phyloP scores from a whole-genome alignment of 2,113 vertebrate genomes.

The Stigmatopora argus region DNA sequence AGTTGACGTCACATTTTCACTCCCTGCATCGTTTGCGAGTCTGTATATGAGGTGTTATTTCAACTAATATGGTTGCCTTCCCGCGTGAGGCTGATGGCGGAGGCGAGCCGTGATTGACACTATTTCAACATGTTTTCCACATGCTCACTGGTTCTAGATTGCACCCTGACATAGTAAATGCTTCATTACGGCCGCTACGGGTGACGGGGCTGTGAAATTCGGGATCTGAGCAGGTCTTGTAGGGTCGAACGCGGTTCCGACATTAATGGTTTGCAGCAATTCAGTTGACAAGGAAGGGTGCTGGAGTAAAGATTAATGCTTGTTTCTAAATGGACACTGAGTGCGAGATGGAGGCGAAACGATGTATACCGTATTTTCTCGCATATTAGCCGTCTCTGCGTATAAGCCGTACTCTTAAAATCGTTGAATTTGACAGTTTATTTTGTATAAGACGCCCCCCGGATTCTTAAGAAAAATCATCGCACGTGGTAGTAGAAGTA shows the following conservation, averaged over 20 bases:
- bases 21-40: constrained; percentile 39
- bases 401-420: no score
- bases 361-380: background rate
- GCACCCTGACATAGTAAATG: constrained; percentile 50
- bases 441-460: no score
- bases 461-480: no score
- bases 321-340: constrained; percentile 21
- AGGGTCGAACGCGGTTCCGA: constrained; percentile 29
- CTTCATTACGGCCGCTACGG: constrained; percentile 51
- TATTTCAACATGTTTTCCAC: constrained; percentile 41
- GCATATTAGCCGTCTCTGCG: no score
- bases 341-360: constrained; percentile 15
- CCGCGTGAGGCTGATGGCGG: constrained; percentile 48
- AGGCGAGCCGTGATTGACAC: constrained; percentile 45
- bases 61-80: constrained; percentile 7
- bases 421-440: no score
- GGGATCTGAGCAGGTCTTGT: constrained; percentile 33
- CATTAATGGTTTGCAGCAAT: constrained; percentile 48
- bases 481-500: no score
- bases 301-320: constrained; percentile 44
- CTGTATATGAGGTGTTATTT: background rate
- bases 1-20: constrained; percentile 50
- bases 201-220: constrained; percentile 41
- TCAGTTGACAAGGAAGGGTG: constrained; percentile 23
- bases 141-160: constrained; percentile 50